Percentiles rank a stretch among this genome's conserved stretches.
These are phyloP conservation scores for Spodoptera picta DNA, from an alignment of 2,888 invertebrate species.

Conservation along the genomic window DNA sequence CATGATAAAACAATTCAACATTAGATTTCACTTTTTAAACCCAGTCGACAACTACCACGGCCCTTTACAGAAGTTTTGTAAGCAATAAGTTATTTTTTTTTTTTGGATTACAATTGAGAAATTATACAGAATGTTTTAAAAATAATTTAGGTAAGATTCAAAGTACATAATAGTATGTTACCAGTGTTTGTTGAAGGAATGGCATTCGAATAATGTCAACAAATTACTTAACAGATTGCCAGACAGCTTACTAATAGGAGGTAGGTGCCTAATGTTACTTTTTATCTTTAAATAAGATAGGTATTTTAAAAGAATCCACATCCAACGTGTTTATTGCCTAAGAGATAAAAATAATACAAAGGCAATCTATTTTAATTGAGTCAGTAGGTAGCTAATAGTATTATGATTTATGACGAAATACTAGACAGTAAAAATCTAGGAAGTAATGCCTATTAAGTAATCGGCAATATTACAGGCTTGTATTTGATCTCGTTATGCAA, in stretches of 20 bases:
- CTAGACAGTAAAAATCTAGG: conserved; percentile 22
- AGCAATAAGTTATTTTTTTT: no score
- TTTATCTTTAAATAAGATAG: neutral
- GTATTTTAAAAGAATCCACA: neutral
- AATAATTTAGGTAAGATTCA: no score
- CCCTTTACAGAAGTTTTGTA: no score
- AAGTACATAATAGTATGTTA: no score
- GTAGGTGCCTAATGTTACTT: no score
- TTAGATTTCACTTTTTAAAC: no score
- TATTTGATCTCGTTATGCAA: conserved; percentile 45
- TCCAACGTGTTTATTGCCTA: conserved; percentile 12
- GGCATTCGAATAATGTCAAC: neutral
- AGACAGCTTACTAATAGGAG: conserved; percentile 5
- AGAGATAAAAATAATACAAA: conserved; percentile 21
- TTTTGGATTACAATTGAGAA: no score
- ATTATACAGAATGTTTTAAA: no score
- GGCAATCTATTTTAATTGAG: conserved; percentile 17
- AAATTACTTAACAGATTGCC: conserved; percentile 14
- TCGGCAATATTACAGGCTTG: conserved; percentile 19
- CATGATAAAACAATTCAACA: no score
- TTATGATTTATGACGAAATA: conserved; percentile 27
- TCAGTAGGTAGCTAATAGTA: conserved; percentile 4
- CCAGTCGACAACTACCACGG: no score
- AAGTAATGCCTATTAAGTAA: conserved; percentile 37
- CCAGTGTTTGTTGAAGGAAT: no score